These are phyloP conservation scores for Noctua fimbriata DNA, from an alignment of 2,888 invertebrate genomes.

Conservation along the genomic window DNA sequence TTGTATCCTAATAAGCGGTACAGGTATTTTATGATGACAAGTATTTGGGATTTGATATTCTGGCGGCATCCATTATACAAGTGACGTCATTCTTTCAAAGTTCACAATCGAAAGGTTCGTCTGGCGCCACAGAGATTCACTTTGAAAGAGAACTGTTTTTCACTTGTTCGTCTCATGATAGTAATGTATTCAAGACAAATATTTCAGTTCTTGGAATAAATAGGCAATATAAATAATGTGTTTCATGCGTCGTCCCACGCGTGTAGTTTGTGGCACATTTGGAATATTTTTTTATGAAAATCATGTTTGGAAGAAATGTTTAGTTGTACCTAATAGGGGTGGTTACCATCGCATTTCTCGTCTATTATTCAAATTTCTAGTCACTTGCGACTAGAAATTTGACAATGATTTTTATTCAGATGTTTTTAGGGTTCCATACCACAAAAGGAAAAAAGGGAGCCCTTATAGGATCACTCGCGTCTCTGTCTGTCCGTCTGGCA, in stretches of 20 bases:
- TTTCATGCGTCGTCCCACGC: constrained; percentile 4
- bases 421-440: not conserved
- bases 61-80: constrained; percentile 16
- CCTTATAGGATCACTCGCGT: too few species aligned
- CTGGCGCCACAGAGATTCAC: constrained; percentile 54
- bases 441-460: too few species aligned
- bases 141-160: constrained; percentile 53
- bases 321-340: not conserved
- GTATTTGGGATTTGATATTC: constrained; percentile 40
- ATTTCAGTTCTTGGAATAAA: constrained; percentile 29
- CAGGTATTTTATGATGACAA: constrained; percentile 41
- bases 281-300: constrained; percentile 11
- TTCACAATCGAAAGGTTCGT: constrained; percentile 39
- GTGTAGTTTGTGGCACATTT: constrained; percentile 7
- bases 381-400: not conserved
- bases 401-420: not conserved
- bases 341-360: not conserved
- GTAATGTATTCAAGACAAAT: constrained; percentile 31
- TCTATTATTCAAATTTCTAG: not conserved
- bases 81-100: constrained; percentile 45
- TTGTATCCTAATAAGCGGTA: constrained; percentile 21
- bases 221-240: constrained; percentile 35
- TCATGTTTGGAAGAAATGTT: not conserved
- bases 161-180: constrained; percentile 29
- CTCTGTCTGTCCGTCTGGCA: too few species aligned